phyloP scores from a whole-genome alignment of 1,140 invertebrate genomes.

The Acarapis woodi region DNA sequence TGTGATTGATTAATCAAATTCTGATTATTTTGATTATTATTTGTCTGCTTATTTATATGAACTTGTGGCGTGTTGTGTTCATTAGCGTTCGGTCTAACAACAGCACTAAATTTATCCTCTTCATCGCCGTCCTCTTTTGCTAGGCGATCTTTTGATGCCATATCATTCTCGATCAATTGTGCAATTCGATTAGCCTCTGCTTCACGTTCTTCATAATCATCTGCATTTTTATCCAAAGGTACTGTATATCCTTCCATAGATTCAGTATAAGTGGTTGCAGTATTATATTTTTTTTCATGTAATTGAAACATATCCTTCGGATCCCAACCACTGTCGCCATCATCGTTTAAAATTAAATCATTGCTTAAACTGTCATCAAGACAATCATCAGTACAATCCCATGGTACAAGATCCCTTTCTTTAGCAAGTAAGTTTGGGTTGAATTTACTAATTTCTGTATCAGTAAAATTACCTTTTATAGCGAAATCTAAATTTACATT shows the following conservation, averaged over 20 bases:
- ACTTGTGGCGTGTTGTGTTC: background rate
- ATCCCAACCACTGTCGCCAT: slow-evolving; percentile 48
- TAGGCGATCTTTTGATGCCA: slow-evolving; percentile 39
- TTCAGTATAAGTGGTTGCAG: slow-evolving; percentile 57
- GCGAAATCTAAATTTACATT: slow-evolving; percentile 65
- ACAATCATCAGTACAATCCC: slow-evolving; percentile 33
- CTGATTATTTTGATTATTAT: background rate
- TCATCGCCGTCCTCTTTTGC: slow-evolving; percentile 74
- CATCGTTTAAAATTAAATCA: slow-evolving; percentile 1
- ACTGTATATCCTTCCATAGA: slow-evolving; percentile 59
- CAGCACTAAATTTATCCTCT: slow-evolving; percentile 32
- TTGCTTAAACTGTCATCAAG: background rate
- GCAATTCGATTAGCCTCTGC: slow-evolving; percentile 58
- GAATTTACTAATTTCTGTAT: slow-evolving; percentile 38
- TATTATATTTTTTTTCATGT: slow-evolving; percentile 64
- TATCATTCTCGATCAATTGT: slow-evolving; percentile 56
- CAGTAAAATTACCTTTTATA: slow-evolving; percentile 38
- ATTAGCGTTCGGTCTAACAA: slow-evolving; percentile 14
- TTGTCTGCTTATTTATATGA: background rate
- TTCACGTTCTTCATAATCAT: slow-evolving; percentile 53
- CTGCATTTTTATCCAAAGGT: slow-evolving; percentile 45
- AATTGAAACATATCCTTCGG: slow-evolving; percentile 73
- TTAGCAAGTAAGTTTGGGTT: slow-evolving; percentile 23
- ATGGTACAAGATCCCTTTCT: slow-evolving; percentile 58
- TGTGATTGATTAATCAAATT: no score